These are phyloP conservation scores for Adelognathus sp. DNA, from an alignment of 2,888 invertebrate genomes.

Conservation along the genomic window DNA sequence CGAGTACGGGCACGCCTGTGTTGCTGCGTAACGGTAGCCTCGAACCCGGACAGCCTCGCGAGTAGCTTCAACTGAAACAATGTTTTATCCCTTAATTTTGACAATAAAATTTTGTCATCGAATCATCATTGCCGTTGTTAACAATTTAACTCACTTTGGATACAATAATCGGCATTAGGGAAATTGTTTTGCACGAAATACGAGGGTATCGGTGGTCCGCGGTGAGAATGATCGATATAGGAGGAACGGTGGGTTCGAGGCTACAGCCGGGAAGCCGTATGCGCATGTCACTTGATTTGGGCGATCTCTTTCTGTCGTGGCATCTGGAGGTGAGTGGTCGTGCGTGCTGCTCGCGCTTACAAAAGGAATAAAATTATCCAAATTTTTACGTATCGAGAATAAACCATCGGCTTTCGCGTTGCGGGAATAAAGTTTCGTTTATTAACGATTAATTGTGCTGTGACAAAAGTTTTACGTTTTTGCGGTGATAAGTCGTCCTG, in stretches of 20 bases:
- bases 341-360: slow-evolving; percentile 66
- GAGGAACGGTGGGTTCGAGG: slow-evolving; percentile 69
- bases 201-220: slow-evolving; percentile 11
- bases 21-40: slow-evolving; percentile 63
- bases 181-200: neutral
- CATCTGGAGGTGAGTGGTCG: slow-evolving; percentile 80
- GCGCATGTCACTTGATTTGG: slow-evolving; percentile 78
- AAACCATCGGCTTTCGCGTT: slow-evolving; percentile 72
- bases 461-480: slow-evolving; percentile 70
- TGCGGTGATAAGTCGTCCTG: slow-evolving; percentile 41
- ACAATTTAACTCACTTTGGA: neutral
- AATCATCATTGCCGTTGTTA: neutral
- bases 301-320: slow-evolving; percentile 81
- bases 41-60: slow-evolving; percentile 55
- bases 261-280: slow-evolving; percentile 69
- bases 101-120: neutral
- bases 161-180: neutral
- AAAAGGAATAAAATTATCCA: slow-evolving; percentile 71
- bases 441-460: slow-evolving; percentile 67
- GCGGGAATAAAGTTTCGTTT: slow-evolving; percentile 67
- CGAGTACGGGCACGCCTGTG: slow-evolving; percentile 59
- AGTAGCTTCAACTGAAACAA: slow-evolving; percentile 24
- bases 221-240: slow-evolving; percentile 67
- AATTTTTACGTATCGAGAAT: slow-evolving; percentile 63
- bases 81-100: neutral